Conservation (phyloP, 2,113 vertebrate genomes). For the Semicossyphus pulcher region DNA sequence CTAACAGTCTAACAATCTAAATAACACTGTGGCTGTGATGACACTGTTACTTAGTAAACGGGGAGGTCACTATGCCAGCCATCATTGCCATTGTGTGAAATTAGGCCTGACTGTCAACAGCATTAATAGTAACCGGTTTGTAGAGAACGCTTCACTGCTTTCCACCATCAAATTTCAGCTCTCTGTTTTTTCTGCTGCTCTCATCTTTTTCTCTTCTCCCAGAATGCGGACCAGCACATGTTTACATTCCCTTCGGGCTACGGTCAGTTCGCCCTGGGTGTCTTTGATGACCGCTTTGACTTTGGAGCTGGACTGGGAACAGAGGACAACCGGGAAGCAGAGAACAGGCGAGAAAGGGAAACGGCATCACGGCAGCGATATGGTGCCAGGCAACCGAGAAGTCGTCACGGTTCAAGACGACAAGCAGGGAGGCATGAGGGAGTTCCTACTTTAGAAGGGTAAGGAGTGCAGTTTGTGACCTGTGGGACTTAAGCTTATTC, state of each 20-base stretch:
- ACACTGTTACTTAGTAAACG: background rate
- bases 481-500: background rate
- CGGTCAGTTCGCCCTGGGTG: slow-evolving; percentile 92
- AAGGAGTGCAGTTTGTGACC: slow-evolving; percentile 39
- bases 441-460: slow-evolving; percentile 95
- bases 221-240: slow-evolving; percentile 89
- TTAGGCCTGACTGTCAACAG: slow-evolving; percentile 10
- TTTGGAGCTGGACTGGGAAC: slow-evolving; percentile 84
- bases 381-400: slow-evolving; percentile 89
- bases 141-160: background rate
- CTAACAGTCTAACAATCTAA: too few species aligned
- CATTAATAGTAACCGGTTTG: background rate
- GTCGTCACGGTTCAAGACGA: slow-evolving; percentile 89
- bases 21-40: background rate
- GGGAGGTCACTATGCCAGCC: background rate
- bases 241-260: slow-evolving; percentile 93
- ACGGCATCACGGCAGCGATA: slow-evolving; percentile 92
- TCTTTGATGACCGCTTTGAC: slow-evolving; percentile 93
- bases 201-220: slow-evolving; percentile 12
- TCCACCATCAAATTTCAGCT: background rate
- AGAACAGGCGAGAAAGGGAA: slow-evolving; percentile 90
- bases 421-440: slow-evolving; percentile 91
- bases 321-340: slow-evolving; percentile 88
- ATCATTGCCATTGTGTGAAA: slow-evolving; percentile 6
- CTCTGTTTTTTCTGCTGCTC: background rate